These are phyloP conservation scores for Phalloptychus januarius DNA, from an alignment of 2,797 vertebrate species.

Conservation along the genomic window DNA sequence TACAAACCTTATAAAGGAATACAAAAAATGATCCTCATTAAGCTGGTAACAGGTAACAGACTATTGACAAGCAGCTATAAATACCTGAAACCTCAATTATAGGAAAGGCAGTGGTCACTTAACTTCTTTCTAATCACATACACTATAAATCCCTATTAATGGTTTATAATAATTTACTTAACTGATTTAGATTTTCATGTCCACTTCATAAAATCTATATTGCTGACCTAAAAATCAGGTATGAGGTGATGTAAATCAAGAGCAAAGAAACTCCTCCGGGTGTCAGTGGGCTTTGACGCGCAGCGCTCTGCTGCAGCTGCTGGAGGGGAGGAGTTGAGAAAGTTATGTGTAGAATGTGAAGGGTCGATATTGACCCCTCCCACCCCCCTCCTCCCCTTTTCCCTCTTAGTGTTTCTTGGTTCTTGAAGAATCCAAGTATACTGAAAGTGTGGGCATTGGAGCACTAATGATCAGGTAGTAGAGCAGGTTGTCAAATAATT, in stretches of 20 bases:
- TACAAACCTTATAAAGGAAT: background rate
- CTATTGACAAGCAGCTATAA: background rate
- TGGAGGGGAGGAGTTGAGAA: background rate
- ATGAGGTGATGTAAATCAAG: background rate
- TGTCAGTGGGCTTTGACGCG: background rate
- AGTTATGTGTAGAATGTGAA: background rate
- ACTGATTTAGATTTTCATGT: background rate
- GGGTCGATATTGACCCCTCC: background rate
- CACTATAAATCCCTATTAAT: background rate
- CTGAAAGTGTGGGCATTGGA: background rate
- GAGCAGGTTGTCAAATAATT: slow-evolving; percentile 3
- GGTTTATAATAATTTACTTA: background rate
- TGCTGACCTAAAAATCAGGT: background rate
- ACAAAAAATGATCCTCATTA: background rate
- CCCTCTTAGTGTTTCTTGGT: background rate
- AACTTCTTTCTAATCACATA: background rate
- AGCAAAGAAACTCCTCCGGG: background rate
- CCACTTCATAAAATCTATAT: background rate
- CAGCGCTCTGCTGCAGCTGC: background rate
- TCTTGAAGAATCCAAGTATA: slow-evolving; percentile 1
- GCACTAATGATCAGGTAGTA: slow-evolving; percentile 4
- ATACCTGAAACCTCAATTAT: background rate
- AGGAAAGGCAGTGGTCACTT: background rate
- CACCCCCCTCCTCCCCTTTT: too few relatives aligned
- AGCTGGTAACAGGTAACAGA: background rate